Percentiles rank a stretch among this genome's conserved stretches.
Evolutionary conservation across 2,888 invertebrate species (phyloP).

Genomic region (Drosophila subsilvestris): DNA sequence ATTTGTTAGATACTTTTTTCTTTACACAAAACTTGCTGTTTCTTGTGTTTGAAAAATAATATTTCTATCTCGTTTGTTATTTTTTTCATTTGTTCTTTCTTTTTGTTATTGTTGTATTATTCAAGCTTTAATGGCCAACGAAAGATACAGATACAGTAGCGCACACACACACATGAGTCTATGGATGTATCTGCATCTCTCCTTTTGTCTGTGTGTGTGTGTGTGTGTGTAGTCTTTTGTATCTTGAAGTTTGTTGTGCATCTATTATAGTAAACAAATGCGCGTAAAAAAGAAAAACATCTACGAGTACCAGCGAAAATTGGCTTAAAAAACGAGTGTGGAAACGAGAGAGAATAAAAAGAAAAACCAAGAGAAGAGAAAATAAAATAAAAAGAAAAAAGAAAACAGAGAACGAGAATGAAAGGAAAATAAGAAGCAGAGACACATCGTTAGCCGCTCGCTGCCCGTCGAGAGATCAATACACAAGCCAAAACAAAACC

Average conservation of each 20-base stretch:
- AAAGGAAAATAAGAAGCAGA: conserved; percentile 4
- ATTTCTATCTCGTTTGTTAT: conserved; percentile 32
- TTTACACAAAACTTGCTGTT: conserved; percentile 12
- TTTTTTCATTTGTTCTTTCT: conserved; percentile 38
- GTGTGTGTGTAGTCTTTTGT: conserved; percentile 36
- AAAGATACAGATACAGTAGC: conserved; percentile 44
- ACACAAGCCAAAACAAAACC: conserved; percentile 6
- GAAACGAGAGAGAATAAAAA: conserved; percentile 30
- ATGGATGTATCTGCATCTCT: conserved; percentile 17
- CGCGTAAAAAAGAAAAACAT: conserved; percentile 70
- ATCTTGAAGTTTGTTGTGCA: conserved; percentile 67
- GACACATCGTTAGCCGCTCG: conserved; percentile 31
- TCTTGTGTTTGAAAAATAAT: conserved; percentile 27
- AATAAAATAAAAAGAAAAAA: conserved; percentile 17
- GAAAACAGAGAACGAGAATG: conserved; percentile 13
- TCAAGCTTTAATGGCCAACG: conserved; percentile 47
- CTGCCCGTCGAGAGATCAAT: conserved; percentile 9
- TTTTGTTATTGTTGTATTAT: conserved; percentile 42
- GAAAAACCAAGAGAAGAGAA: conserved; percentile 11
- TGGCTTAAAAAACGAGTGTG: conserved; percentile 31
- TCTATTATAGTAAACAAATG: conserved; percentile 72
- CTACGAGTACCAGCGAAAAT: conserved; percentile 40
- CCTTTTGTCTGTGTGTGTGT: conserved; percentile 1
- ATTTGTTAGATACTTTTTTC: conserved; percentile 53
- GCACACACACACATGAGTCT: conserved; percentile 12